Evolutionary conservation across 2,888 invertebrate genomes (phyloP), one percentile per base, ranked within the genome.

Genomic region (Bombylius major): DNA sequence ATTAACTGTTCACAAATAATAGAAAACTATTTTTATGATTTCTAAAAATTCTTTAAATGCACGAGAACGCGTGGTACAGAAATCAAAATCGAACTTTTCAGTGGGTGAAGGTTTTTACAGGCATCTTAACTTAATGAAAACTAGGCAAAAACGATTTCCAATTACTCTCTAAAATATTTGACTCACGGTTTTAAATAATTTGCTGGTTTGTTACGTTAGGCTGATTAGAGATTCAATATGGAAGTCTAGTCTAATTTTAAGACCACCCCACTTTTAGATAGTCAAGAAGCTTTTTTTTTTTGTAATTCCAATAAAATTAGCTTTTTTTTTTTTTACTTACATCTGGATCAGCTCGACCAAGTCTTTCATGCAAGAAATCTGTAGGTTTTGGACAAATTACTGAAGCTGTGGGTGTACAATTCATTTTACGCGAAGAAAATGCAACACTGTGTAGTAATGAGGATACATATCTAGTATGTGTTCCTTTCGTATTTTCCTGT

Each of bases 391-490:
- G 75, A 36, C 74, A 74, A 42, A 72, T 71, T 0, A 71, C 65
- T 0, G 71, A 72, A 42, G 71, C 73, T 1, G 71, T 72, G 12
- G 70, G 67, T 3, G 70, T 80, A 73, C 58, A 81, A 68, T 64
- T 77, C 66, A 74, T 79, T 77, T 73, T 79, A 74, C 59, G 78
- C 66, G 42, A 77, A 72, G 78, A 77, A 69, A 89, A 89, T 9
- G 87, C 77, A 68, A 82, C 84, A 53, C 85, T 78, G 67, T 86
- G 85, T 23, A 91, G 75, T 66, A 85, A 80, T 3, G 87, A 83
- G 0, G 88, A 84, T 0, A 87, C 87, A 70, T 90, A 92, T 9
- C 89, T 80, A 0, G 86, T 82, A 71, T 90, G 88, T 0, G 86
- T 86, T 12, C 84, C 80, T 69, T 87, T 90, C 0, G 88, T 87